Evolutionary conservation across 2,797 vertebrate genomes (phyloP).

Genomic region (Antrozous pallidus): DNA sequence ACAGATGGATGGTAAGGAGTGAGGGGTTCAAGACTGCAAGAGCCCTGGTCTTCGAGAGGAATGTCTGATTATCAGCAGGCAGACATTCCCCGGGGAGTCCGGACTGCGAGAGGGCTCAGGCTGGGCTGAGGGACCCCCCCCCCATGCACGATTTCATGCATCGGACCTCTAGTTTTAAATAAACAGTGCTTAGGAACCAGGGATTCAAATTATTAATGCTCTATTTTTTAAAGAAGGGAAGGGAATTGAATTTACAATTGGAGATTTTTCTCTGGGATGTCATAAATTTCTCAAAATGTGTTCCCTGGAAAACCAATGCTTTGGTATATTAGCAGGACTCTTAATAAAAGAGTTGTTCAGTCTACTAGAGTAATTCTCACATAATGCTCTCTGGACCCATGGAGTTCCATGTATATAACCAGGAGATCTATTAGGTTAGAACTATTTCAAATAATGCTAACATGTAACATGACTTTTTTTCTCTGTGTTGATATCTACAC

Average conservation of each 20-base stretch:
- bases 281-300: not conserved
- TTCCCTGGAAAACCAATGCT: not conserved
- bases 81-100: no score
- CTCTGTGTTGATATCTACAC: not conserved
- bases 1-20: no score
- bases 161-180: not conserved
- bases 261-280: not conserved
- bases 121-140: no score
- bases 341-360: not conserved
- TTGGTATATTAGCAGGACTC: not conserved
- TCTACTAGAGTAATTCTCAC: not conserved
- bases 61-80: no score
- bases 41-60: no score
- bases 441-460: not conserved
- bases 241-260: not conserved
- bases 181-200: not conserved
- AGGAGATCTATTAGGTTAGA: not conserved
- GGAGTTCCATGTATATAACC: not conserved
- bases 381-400: not conserved
- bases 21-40: no score
- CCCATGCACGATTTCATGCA: no score
- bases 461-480: not conserved
- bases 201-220: not conserved
- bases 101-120: no score
- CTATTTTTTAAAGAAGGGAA: not conserved